Base-by-base conservation (phyloP, 2,888 invertebrate genomes). In the Julus scanicus region DNA sequence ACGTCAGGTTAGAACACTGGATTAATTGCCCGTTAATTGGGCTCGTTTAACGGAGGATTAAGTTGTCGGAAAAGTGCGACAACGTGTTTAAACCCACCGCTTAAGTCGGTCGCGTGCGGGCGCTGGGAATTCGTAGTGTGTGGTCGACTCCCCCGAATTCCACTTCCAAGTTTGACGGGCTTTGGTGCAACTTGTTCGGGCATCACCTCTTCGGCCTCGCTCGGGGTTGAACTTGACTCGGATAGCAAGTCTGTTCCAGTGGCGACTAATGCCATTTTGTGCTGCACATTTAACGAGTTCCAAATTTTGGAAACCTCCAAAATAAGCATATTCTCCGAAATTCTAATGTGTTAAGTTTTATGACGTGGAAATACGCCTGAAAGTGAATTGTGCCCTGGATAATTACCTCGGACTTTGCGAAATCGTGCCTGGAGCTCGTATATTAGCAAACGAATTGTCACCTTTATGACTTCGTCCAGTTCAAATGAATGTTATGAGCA, bases 71-170 rank as follows among this genome's bases (percentile, higher is more conserved):
- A 17, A n/a, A 63, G 11, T 11, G 48, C 17, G 63, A 2, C 53
- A 53, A 53, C 53, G 8, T 15, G 63, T 17, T 6, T 44, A 5
- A 17, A 29, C 29, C 71, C 29, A 20, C 6, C 20, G 29, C 8
- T 29, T 6, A 17, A 20, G 20, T 71, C 29, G 71, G 71, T 71
- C 20, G 71, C 71, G 20, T 20, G 71, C 20, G 29, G 20, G 29
- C 29, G 71, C 71, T 29, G 71, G n/a, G 8, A 17, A 63, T 63
- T 63, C 63, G 63, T 63, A 63, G 71, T 71, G 71, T 71, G 71
- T 71, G 71, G 71, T 71, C 71, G 71, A 71, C 71, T 29, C 71
- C 71, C 71, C 71, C 71, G 71, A 71, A 71, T n/a, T 71, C 71
- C 29, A 20, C 20, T 20, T 20, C 8, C 3, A 71, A 4, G 71